Base-by-base conservation (phyloP, 2,888 invertebrate species). In the Amphimallon solstitiale region DNA sequence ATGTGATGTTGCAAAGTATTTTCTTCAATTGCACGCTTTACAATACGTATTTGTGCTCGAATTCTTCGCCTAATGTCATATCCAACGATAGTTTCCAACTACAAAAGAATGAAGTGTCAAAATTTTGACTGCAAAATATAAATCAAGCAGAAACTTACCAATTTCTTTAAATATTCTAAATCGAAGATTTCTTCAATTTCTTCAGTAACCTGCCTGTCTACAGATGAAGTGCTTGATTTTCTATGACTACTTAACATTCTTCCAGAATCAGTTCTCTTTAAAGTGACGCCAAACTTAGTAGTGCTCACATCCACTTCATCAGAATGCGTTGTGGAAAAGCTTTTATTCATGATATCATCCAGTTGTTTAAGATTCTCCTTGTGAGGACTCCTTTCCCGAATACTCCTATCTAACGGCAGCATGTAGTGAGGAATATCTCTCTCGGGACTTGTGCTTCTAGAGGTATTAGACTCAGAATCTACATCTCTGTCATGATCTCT, bases 11-110 rank as follows among this genome's bases (percentile, higher is more conserved):
- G 71, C 9, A 80, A 68, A 64, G 73, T 79, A 37, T 77, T 79
- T 71, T 82, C 82, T 7, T 76, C 69, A 48, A 85, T 84, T 70
- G 86, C 84, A 73, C 90, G 89, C 78, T 88, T 90, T 6, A 92
- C 89, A 14, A 90, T 79, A 69, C 93, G 86, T 68, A 93, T 92
- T 81, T 93, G 92, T 1, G 91, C 86, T 68, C 93, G 86, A 63
- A 94, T 91, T 71, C 91, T 87, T 69, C 92, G 87, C 72, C 93
- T 84, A 75, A 92, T 86, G 77, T 93, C 93, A 79, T 93, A 93
- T 68, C 89, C 89, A 62, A 87, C 87, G 65, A 92, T 90, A 76
- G 89, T 89, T 82, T 92, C 91, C 80, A 93, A 83, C 89, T 91
- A 84, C 75, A 86, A 86, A 40, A 17, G 61, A n/a, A 54, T 66